A percentile compares a stretch with the other conserved stretches of the same genome.
phyloP scores from a whole-genome alignment of 2,113 vertebrate species.

The human region DNA sequence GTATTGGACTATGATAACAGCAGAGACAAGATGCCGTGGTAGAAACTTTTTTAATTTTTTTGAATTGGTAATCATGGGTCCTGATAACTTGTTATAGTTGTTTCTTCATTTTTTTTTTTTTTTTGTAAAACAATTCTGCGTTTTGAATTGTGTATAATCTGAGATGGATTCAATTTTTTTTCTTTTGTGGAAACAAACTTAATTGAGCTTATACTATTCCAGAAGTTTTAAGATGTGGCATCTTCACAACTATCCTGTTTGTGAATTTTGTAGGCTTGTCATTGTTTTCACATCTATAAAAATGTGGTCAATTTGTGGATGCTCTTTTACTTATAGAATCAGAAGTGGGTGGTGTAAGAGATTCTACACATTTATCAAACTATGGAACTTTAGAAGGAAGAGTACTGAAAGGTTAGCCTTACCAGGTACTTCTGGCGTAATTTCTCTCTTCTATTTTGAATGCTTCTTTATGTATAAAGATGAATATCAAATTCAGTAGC shows the following conservation, averaged over 20 bases:
- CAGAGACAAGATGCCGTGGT: neutral
- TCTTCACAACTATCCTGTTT: neutral
- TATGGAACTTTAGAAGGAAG: neutral
- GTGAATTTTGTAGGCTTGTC: neutral
- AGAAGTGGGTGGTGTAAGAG: neutral
- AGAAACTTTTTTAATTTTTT: neutral
- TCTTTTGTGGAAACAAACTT: conserved; percentile 3
- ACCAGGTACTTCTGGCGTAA: neutral
- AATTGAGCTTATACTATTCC: neutral
- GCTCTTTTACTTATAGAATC: neutral
- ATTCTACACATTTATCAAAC: neutral
- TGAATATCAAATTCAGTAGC: neutral
- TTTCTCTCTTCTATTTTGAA: neutral
- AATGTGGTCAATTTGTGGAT: neutral
- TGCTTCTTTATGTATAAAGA: neutral
- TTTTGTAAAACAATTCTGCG: neutral
- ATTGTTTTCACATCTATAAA: neutral
- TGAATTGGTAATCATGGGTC: neutral
- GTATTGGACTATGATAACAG: neutral
- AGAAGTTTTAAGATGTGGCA: neutral
- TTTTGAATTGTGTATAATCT: conserved; percentile 33
- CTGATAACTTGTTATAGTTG: neutral
- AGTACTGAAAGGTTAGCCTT: neutral
- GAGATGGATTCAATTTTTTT: neutral
- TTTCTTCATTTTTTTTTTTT: neutral